Conservation (phyloP, 2,888 invertebrate genomes). For the Netelia fuscicornis region DNA sequence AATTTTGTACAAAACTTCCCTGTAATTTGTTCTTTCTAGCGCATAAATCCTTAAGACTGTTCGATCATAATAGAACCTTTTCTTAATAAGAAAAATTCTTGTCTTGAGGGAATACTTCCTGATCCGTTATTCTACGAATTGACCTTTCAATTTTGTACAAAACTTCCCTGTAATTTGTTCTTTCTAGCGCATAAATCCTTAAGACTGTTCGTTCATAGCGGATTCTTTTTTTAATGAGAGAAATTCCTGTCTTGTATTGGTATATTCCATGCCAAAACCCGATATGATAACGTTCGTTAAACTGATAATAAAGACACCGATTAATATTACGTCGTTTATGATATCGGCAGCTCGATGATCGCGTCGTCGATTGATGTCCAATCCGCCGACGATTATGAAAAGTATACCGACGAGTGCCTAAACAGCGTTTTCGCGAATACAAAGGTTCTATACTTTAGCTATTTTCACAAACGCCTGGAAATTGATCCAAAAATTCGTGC, state of each 20-base stretch:
- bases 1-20: too few relatives aligned
- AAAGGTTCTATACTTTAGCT: slow-evolving; percentile 3
- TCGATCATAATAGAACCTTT: too few relatives aligned
- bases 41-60: too few relatives aligned
- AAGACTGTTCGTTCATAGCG: not conserved
- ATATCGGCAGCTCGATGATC: slow-evolving; percentile 92
- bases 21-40: too few relatives aligned
- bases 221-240: slow-evolving; percentile 42
- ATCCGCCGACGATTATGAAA: slow-evolving; percentile 93
- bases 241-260: slow-evolving; percentile 86
- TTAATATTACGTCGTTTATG: slow-evolving; percentile 92
- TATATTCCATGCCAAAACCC: slow-evolving; percentile 93
- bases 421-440: slow-evolving; percentile 81
- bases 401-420: slow-evolving; percentile 93
- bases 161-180: too few relatives aligned
- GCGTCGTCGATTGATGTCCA: slow-evolving; percentile 91
- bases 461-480: slow-evolving; percentile 22
- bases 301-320: slow-evolving; percentile 93
- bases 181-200: too few relatives aligned
- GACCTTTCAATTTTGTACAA: too few relatives aligned
- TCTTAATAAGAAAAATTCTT: too few relatives aligned
- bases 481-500: slow-evolving; percentile 72
- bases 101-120: too few relatives aligned
- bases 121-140: too few relatives aligned
- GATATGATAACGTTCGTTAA: slow-evolving; percentile 93